Evolutionary conservation across 2,113 vertebrate genomes (phyloP).

Genomic region (Entelurus aequoreus): DNA sequence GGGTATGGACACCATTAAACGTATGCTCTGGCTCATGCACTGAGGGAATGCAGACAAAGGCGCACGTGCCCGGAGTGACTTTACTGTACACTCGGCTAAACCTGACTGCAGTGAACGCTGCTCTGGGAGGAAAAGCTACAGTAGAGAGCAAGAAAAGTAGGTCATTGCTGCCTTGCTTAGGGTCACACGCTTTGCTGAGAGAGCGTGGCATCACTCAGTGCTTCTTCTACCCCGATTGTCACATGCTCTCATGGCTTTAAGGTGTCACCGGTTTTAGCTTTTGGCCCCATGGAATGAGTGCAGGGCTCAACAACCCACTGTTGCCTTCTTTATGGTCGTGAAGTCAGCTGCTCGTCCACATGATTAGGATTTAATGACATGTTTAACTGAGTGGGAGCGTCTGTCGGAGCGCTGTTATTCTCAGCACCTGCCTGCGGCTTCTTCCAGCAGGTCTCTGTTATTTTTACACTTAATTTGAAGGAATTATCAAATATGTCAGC

Average conservation of each 20-base stretch:
- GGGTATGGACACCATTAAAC: conserved; percentile 2
- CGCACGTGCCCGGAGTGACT: conserved; percentile 57
- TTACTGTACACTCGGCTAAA: conserved; percentile 67
- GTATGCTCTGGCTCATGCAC: conserved; percentile 35
- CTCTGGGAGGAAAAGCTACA: conserved; percentile 47
- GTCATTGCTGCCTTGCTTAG: conserved; percentile 59
- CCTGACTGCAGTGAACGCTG: conserved; percentile 52
- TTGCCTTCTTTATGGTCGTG: conserved; percentile 28
- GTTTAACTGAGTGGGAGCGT: conserved; percentile 6
- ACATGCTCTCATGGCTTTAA: conserved; percentile 11
- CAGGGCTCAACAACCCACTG: conserved; percentile 19
- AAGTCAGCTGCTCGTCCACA: conserved; percentile 26
- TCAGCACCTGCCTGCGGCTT: conserved; percentile 6
- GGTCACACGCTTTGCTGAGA: conserved; percentile 53
- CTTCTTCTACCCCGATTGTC: conserved; percentile 33
- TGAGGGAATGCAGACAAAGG: conserved; percentile 31
- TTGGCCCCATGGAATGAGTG: conserved; percentile 6
- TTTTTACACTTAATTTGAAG: too few species aligned
- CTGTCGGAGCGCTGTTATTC: conserved; percentile 16
- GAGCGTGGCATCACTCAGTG: conserved; percentile 35
- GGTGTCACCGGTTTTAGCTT: conserved; percentile 11
- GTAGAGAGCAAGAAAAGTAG: conserved; percentile 65
- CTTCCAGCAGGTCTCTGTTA: conserved; percentile 16
- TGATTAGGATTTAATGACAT: conserved; percentile 14
- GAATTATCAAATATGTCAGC: too few species aligned